Evolutionary conservation across 2,113 vertebrate species (phyloP), one percentile per base, ranked within the genome.

Genomic region (Laticauda colubrina): DNA sequence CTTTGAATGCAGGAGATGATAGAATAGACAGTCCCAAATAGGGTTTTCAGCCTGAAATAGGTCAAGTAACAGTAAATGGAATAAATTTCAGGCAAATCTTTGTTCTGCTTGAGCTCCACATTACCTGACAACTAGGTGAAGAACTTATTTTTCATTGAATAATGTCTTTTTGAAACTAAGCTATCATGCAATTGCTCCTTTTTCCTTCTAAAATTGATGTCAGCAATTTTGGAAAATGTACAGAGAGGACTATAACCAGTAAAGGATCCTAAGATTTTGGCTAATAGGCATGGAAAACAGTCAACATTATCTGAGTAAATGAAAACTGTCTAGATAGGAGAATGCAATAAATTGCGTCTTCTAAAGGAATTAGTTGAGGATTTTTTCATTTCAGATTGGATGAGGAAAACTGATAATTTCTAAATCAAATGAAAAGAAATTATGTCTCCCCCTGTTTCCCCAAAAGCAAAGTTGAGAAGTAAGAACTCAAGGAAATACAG

Each of bases 21-120:
- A 81, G n/a, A 54, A 88, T 39, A 88, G 61, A 55, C 64, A 89
- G 43, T 75, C 51, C 57, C 91, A 89, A 87, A 81, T 81, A 75
- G 91, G 61, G 55, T 10, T 26, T 92, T 89, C 55, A 89, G 64
- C 24, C 24, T 18, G 4, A 45, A 75, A 89, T 61, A 81, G 48
- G 23, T 75, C 59, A 56, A 89, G 61, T 45, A 81, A 56, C 87
- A 92, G 91, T 88, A 88, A 55, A 39, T 55, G n/a, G 53, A 81
- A 92, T 54, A 48, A 92, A 56, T 81, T 15, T 89, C 29, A 92
- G 75, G 24, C 29, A 89, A 29, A n/a, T 81, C 53, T 89, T 81
- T 89, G 53, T 81, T 89, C 54, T 85, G 20, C 23, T 45, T 92
- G 87, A 34, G 85, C 55, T 91, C 18, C 15, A 29, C 54, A 14